Conservation (phyloP, 2,113 vertebrate species). For the Apodemus sylvaticus region DNA sequence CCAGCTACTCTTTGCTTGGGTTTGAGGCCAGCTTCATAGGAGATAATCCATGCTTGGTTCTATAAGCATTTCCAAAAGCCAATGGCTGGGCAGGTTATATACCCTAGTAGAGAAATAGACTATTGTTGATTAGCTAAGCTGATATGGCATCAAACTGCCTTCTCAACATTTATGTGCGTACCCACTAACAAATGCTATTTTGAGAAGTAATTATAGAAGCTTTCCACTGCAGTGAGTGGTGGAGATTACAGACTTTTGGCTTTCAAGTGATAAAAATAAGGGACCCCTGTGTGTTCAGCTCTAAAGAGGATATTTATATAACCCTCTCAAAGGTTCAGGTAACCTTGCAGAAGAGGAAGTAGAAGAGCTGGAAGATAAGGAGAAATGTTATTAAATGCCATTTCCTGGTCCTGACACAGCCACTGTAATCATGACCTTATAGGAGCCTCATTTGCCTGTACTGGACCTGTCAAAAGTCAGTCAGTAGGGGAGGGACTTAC, state of each 20-base stretch:
- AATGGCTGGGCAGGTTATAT: too few relatives aligned
- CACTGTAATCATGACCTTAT: neutral
- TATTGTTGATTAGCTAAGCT: neutral
- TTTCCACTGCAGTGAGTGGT: neutral
- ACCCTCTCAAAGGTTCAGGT: neutral
- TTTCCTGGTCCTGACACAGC: neutral
- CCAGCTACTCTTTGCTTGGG: neutral
- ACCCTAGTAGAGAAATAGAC: neutral
- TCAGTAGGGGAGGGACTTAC: neutral
- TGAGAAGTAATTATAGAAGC: neutral
- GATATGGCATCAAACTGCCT: too few relatives aligned
- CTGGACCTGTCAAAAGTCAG: neutral
- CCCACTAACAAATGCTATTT: neutral
- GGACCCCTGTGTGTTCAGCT: too few relatives aligned
- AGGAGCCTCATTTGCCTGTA: neutral
- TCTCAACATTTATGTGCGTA: neutral
- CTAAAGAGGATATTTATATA: neutral
- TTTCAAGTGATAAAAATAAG: neutral
- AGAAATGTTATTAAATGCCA: neutral
- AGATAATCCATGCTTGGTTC: neutral
- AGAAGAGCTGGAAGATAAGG: neutral
- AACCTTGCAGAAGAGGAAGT: neutral
- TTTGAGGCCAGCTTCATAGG: neutral
- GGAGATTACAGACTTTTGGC: neutral
- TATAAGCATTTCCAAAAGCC: neutral